A percentile compares a stretch with the other conserved stretches of the same genome.
These are phyloP conservation scores for Chydorus sphaericus DNA, from an alignment of 2,888 invertebrate species.

Conservation along the genomic window DNA sequence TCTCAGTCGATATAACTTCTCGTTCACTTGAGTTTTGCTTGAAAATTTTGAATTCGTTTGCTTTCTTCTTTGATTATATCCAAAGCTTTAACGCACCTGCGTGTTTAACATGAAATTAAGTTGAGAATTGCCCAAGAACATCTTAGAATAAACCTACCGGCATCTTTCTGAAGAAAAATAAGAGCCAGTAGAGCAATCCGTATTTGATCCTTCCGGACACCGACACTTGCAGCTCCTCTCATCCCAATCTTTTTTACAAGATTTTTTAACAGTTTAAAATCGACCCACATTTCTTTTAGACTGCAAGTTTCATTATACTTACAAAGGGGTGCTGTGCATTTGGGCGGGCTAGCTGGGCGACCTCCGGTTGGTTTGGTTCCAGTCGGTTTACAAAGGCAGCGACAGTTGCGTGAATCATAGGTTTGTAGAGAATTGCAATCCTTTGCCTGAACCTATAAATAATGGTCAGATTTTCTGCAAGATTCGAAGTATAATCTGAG, in stretches of 20 bases:
- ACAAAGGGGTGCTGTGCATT: neutral
- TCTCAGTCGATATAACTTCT: no score
- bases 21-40: no score
- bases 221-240: constrained; percentile 10
- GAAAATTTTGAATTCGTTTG: neutral
- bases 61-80: constrained; percentile 9
- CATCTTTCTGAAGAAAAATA: constrained; percentile 4
- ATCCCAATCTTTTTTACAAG: constrained; percentile 13
- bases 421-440: constrained; percentile 7
- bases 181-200: constrained; percentile 13
- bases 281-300: neutral
- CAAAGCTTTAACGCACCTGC: constrained; percentile 10
- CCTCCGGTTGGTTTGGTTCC: neutral
- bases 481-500: neutral
- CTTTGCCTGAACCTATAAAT: constrained; percentile 4
- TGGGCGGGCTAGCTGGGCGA: neutral
- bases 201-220: neutral
- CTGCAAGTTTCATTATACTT: neutral
- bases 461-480: neutral
- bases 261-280: neutral
- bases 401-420: constrained; percentile 10
- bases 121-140: neutral
- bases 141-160: neutral
- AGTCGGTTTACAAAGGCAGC: constrained; percentile 9
- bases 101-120: neutral